Percentiles rank a stretch among this genome's conserved stretches.
phyloP scores from a whole-genome alignment of 2,113 vertebrate genomes.

The Podocnemis expansa region DNA sequence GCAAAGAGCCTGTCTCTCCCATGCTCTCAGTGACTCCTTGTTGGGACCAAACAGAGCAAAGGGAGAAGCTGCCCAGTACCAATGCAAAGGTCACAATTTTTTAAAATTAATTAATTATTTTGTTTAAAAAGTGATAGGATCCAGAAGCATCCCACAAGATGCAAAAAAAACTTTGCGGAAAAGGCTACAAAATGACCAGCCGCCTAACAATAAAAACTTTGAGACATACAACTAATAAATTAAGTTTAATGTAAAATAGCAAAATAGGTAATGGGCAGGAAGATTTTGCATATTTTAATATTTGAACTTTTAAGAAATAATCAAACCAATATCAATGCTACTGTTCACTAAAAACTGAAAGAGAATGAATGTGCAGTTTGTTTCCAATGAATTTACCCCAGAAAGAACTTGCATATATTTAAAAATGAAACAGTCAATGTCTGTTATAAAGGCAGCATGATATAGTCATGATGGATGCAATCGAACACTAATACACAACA shows the following conservation, averaged over 20 bases:
- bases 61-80: not conserved
- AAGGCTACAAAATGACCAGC: not conserved
- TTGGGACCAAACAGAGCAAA: not conserved
- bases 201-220: not conserved
- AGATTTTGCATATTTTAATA: not conserved
- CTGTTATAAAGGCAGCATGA: constrained; percentile 68
- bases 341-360: not conserved
- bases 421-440: constrained; percentile 26
- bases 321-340: not conserved
- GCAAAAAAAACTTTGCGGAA: not conserved
- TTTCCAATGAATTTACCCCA: not conserved
- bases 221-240: not conserved
- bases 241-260: not conserved
- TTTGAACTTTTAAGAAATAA: not conserved
- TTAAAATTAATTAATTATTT: not conserved
- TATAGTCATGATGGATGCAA: constrained; percentile 62
- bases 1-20: not conserved
- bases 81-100: not conserved
- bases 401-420: not conserved
- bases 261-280: not conserved
- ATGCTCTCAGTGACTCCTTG: not conserved
- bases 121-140: not conserved
- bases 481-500: constrained; percentile 68
- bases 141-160: not conserved
- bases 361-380: not conserved